Conservation (phyloP, 2,797 vertebrate species). For the Bovichtus diacanthus region DNA sequence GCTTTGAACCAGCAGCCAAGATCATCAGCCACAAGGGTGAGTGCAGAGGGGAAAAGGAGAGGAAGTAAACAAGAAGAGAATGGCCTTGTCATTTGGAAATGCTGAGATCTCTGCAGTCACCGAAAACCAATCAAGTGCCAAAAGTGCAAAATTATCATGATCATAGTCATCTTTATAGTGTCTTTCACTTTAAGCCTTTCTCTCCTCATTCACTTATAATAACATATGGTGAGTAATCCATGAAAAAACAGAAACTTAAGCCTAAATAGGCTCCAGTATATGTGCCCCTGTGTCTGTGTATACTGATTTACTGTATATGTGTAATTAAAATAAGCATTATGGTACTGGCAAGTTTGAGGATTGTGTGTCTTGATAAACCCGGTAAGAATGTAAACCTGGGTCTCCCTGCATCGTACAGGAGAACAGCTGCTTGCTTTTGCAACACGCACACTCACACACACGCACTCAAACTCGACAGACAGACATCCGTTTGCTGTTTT, state of each 20-base stretch:
- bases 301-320: constrained; percentile 40
- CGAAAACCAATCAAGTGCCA: background rate
- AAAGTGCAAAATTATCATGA: background rate
- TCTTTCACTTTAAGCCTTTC: background rate
- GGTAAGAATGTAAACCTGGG: constrained; percentile 83
- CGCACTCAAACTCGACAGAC: constrained; percentile 58
- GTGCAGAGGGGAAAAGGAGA: background rate
- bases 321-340: constrained; percentile 80
- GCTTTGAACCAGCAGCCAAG: constrained; percentile 74
- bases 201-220: background rate
- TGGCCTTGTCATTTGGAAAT: constrained; percentile 2
- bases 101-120: background rate
- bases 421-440: constrained; percentile 84
- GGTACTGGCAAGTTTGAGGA: constrained; percentile 71
- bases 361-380: constrained; percentile 83
- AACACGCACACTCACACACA: constrained; percentile 47
- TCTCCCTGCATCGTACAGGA: constrained; percentile 63
- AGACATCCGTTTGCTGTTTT: constrained; percentile 84
- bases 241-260: background rate
- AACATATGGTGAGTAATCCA: background rate
- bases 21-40: constrained; percentile 53
- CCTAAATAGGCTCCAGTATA: constrained; percentile 4
- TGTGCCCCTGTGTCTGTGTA: constrained; percentile 19
- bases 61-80: constrained; percentile 12
- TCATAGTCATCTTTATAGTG: background rate